These are phyloP conservation scores for Drosophila melanogaster DNA, from an alignment of 1,140 invertebrate genomes.

Conservation along the genomic window Release_6_plus_ISO1_MT NC_004354.4:20592501-20593000, in stretches of 20 bases:
- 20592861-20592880: slow-evolving; percentile 84
- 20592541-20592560: slow-evolving; percentile 66
- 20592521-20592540: slow-evolving; percentile 87
- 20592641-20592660: slow-evolving; percentile 79
- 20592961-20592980: slow-evolving; percentile 58
- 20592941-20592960: slow-evolving; percentile 48
- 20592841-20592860: slow-evolving; percentile 91
- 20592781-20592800: slow-evolving; percentile 85
- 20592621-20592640: slow-evolving; percentile 79
- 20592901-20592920: slow-evolving; percentile 87
- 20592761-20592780: slow-evolving; percentile 61
- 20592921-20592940: slow-evolving; percentile 71
- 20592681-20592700: slow-evolving; percentile 86
- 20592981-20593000: slow-evolving; percentile 76
- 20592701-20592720: slow-evolving; percentile 84
- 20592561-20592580: slow-evolving; percentile 62
- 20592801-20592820: slow-evolving; percentile 90
- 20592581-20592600: slow-evolving; percentile 59
- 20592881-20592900: slow-evolving; percentile 81
- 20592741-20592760: slow-evolving; percentile 88
- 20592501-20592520: slow-evolving; percentile 90
- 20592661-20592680: slow-evolving; percentile 84
- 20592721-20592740: slow-evolving; percentile 82
- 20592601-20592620: slow-evolving; percentile 74
- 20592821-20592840: slow-evolving; percentile 92